A percentile compares a stretch with the other conserved stretches of the same genome.
Conservation (phyloP, 2,797 vertebrate genomes). For the Lepidocolaptes lacrymiger region DNA sequence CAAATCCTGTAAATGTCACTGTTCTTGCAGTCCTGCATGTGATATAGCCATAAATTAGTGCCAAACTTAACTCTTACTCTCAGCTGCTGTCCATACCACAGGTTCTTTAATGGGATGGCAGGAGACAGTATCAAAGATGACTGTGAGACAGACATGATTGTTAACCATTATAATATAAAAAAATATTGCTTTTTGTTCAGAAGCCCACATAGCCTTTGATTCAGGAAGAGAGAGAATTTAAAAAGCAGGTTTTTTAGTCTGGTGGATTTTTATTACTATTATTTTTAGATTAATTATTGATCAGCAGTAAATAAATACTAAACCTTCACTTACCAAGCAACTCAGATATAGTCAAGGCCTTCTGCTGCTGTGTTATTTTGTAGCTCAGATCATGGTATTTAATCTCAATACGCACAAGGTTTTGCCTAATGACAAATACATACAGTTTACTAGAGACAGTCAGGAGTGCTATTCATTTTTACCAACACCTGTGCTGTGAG, state of each 20-base stretch:
- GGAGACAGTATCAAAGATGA: background rate
- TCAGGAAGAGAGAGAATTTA: background rate
- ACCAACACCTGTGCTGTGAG: background rate
- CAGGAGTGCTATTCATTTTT: background rate
- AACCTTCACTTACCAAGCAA: constrained; percentile 75
- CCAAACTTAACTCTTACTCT: background rate
- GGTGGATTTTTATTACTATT: fast-evolving
- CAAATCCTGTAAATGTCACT: fast-evolving
- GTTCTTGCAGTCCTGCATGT: background rate
- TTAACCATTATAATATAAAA: background rate
- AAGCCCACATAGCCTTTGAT: background rate
- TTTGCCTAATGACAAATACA: constrained; percentile 69
- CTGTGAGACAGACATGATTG: background rate
- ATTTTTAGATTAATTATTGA: background rate
- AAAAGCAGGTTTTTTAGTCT: background rate
- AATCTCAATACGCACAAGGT: constrained; percentile 80
- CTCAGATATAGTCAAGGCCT: constrained; percentile 73
- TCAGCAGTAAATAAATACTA: background rate
- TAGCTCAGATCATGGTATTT: constrained; percentile 80
- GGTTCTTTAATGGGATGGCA: background rate
- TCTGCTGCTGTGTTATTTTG: constrained; percentile 80
- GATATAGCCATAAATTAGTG: background rate
- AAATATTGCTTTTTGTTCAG: background rate
- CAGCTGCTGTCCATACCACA: background rate
- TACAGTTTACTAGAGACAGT: background rate